phyloP scores from a whole-genome alignment of 2,888 invertebrate genomes.

The Tiliacea citrago region DNA sequence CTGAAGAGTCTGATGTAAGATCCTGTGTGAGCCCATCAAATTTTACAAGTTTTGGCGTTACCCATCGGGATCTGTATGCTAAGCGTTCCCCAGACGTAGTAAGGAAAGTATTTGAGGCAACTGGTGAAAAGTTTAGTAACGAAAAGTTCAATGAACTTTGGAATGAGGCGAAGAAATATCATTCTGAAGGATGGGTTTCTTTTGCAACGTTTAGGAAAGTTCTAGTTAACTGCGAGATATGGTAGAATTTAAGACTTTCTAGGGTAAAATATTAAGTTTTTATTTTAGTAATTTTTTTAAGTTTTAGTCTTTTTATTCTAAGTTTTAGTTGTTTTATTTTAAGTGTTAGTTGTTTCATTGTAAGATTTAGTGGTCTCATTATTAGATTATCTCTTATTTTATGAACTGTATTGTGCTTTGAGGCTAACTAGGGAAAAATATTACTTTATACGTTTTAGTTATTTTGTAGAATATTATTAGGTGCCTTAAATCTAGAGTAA shows the following conservation, averaged over 20 bases:
- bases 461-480: too few species aligned
- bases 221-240: background rate
- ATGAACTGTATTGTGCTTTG: too few species aligned
- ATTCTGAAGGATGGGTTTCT: conserved; percentile 83
- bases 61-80: conserved; percentile 74
- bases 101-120: conserved; percentile 81
- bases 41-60: conserved; percentile 67
- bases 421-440: too few species aligned
- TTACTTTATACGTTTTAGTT: too few species aligned
- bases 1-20: conserved; percentile 72
- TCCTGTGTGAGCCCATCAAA: conserved; percentile 70
- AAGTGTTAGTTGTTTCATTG: background rate
- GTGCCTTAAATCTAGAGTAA: too few species aligned
- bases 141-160: conserved; percentile 82
- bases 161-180: conserved; percentile 80
- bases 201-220: conserved; percentile 82
- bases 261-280: background rate
- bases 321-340: background rate
- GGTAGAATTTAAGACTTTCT: background rate
- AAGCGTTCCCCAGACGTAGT: conserved; percentile 68
- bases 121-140: conserved; percentile 81
- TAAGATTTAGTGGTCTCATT: too few species aligned
- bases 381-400: too few species aligned
- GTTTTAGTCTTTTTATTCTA: background rate
- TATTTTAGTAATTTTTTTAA: background rate